These are phyloP conservation scores for Brachyptera putata DNA, from an alignment of 2,888 invertebrate genomes.

Conservation along the genomic window DNA sequence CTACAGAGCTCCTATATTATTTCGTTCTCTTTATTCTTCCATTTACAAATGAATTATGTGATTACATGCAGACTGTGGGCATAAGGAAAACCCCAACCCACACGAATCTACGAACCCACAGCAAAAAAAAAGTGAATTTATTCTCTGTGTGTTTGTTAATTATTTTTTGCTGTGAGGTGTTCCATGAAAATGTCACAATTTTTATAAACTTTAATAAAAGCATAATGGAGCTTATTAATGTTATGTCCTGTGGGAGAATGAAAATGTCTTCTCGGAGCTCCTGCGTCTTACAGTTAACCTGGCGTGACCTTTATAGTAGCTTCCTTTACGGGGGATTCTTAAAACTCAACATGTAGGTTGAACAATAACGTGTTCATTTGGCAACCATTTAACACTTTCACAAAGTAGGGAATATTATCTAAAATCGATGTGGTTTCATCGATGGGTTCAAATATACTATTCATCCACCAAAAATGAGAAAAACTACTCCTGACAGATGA, in stretches of 20 bases:
- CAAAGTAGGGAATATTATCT: too few species aligned
- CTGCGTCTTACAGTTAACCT: slow-evolving; percentile 22
- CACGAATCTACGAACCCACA: too few species aligned
- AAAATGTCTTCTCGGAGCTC: slow-evolving; percentile 22
- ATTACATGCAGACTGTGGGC: too few species aligned
- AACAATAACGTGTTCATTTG: too few species aligned
- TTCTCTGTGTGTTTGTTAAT: slow-evolving; percentile 8
- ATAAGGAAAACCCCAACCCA: background rate
- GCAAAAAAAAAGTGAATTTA: slow-evolving; percentile 3
- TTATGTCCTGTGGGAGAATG: slow-evolving; percentile 25
- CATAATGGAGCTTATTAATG: slow-evolving; percentile 27
- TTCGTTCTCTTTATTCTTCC: too few species aligned
- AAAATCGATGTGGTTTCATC: too few species aligned
- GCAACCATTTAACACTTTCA: too few species aligned
- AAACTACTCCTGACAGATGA: too few species aligned
- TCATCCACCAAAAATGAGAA: too few species aligned
- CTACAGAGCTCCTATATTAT: too few species aligned
- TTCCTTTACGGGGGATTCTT: background rate
- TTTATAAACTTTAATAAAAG: slow-evolving; percentile 28
- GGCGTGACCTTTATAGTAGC: slow-evolving; percentile 20
- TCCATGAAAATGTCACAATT: slow-evolving; percentile 28
- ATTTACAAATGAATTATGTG: too few species aligned
- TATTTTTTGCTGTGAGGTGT: slow-evolving; percentile 16
- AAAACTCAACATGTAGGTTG: slow-evolving; percentile 23
- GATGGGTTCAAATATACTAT: too few species aligned